These are phyloP conservation scores for Meloidogyne hapla DNA, from an alignment of 1,140 invertebrate species.

Conservation along the genomic window DNA sequence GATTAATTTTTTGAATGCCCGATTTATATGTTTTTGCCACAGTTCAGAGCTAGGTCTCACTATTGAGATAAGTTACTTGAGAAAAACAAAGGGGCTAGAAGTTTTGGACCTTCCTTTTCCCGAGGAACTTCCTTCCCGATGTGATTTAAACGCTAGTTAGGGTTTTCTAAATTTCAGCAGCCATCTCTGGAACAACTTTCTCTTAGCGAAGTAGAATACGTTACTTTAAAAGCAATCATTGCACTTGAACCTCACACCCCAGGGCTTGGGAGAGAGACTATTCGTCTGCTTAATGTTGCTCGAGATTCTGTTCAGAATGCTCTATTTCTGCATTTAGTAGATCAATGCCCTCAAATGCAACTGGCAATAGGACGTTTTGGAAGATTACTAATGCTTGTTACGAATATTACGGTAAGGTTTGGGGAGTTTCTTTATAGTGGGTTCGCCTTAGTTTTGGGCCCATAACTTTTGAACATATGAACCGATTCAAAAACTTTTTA, in stretches of 20 bases:
- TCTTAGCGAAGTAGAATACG: constrained; percentile 51
- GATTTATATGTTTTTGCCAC: no score
- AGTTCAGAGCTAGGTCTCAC: no score
- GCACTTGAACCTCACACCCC: constrained; percentile 53
- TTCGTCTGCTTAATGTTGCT: constrained; percentile 42
- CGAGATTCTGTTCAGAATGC: constrained; percentile 59
- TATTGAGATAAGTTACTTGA: no score
- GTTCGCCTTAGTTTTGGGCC: background rate
- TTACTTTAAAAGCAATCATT: constrained; percentile 60
- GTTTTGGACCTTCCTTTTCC: no score
- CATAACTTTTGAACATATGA: background rate
- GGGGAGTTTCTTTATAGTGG: background rate
- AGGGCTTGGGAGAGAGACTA: constrained; percentile 38
- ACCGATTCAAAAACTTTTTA: background rate
- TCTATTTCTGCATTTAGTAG: constrained; percentile 49
- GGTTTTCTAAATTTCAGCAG: constrained; percentile 19
- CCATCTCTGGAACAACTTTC: constrained; percentile 31
- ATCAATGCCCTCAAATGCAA: constrained; percentile 25
- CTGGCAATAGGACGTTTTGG: constrained; percentile 55
- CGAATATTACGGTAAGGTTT: constrained; percentile 53
- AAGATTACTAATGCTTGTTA: constrained; percentile 50
- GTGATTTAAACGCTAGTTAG: no score
- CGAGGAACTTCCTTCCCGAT: no score
- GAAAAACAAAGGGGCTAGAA: no score
- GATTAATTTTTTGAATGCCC: background rate